Percentiles rank a stretch among this genome's conserved stretches.
These are phyloP conservation scores for Aelia acuminata DNA, from an alignment of 2,888 invertebrate genomes.

Conservation along the genomic window DNA sequence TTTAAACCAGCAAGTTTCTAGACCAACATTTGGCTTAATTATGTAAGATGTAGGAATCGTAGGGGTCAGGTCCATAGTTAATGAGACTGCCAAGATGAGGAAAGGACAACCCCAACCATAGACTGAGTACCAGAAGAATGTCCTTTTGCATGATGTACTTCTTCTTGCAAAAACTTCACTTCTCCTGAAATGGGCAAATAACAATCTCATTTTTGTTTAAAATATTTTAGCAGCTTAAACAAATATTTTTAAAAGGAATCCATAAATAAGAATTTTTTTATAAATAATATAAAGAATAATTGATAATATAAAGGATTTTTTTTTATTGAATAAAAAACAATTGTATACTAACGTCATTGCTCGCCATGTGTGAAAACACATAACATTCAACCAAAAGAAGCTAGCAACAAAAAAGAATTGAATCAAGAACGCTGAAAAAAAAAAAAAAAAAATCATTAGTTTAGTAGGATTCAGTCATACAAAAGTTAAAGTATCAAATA, in stretches of 20 bases:
- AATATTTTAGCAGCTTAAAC: background rate
- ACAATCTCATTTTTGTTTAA: background rate
- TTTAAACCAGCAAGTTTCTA: constrained; percentile 74
- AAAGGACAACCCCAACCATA: constrained; percentile 80
- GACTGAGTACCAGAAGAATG: constrained; percentile 53
- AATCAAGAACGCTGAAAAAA: constrained; percentile 75
- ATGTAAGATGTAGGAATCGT: constrained; percentile 69
- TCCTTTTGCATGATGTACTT: background rate
- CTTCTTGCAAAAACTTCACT: constrained; percentile 23
- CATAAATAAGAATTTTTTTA: background rate
- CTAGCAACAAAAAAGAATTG: constrained; percentile 78
- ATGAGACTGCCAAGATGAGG: constrained; percentile 72
- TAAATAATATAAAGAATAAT: background rate
- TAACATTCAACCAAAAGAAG: constrained; percentile 79
- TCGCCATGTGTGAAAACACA: constrained; percentile 78
- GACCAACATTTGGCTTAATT: constrained; percentile 75
- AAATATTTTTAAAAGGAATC: background rate
- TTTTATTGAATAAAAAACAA: background rate
- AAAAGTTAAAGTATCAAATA: no score
- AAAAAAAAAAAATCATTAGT: constrained; percentile 47
- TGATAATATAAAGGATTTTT: constrained; percentile 65
- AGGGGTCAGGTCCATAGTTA: constrained; percentile 73
- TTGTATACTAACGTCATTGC: constrained; percentile 66
- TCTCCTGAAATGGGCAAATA: constrained; percentile 16
- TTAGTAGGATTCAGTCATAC: background rate